Percentiles rank a stretch among this genome's conserved stretches.
Evolutionary conservation across 2,797 vertebrate species (phyloP).

Genomic region (Bradypus variegatus): DNA sequence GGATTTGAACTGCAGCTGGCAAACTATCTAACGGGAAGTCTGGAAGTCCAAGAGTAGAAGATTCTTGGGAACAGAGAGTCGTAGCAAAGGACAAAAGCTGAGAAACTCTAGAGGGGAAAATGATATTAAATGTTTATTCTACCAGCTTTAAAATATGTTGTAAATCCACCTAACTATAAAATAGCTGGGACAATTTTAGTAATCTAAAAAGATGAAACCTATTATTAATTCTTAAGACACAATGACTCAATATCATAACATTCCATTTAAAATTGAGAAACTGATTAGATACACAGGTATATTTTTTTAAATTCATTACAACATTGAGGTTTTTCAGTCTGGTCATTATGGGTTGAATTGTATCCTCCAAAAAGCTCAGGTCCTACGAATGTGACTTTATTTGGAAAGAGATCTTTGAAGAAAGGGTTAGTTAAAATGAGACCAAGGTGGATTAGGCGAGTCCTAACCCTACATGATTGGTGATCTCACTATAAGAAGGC

Average conservation of each 20-base stretch:
- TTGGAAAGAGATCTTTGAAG: no score
- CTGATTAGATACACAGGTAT: neutral
- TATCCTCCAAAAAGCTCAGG: no score
- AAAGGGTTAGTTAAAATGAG: no score
- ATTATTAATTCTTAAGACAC: slow-evolving; percentile 27
- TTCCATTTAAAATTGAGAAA: slow-evolving; percentile 18
- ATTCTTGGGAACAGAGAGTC: slow-evolving; percentile 95
- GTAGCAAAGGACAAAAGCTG: slow-evolving; percentile 93
- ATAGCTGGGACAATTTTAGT: neutral
- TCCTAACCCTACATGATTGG: no score
- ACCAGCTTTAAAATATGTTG: slow-evolving; percentile 49
- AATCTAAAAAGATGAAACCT: neutral
- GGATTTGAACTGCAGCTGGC: slow-evolving; percentile 81
- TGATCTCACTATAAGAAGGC: no score
- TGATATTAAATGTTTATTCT: slow-evolving; percentile 31
- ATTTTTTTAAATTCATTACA: neutral
- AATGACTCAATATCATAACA: neutral
- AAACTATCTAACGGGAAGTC: slow-evolving; percentile 96
- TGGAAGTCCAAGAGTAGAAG: slow-evolving; percentile 87
- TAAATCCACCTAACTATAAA: neutral
- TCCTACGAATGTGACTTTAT: no score
- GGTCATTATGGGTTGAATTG: neutral
- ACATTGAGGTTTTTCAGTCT: neutral
- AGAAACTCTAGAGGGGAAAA: slow-evolving; percentile 81
- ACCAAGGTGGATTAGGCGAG: no score